These are phyloP conservation scores for Prionace glauca DNA, from an alignment of 2,797 vertebrate genomes.

Conservation along the genomic window DNA sequence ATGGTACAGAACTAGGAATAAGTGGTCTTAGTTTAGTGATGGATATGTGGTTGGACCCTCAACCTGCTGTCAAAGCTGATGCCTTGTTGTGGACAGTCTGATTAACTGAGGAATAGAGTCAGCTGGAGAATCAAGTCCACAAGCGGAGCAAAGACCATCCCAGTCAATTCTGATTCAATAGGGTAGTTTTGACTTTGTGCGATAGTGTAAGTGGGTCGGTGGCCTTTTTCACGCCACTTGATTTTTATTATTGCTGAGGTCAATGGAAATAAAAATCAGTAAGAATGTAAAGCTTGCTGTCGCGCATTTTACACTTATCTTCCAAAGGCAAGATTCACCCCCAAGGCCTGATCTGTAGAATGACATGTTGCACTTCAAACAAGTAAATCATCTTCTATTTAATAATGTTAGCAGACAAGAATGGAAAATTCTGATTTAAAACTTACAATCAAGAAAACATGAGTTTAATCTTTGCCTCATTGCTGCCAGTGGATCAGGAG, in stretches of 20 bases:
- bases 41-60: too few species aligned
- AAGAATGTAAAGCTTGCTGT: neutral
- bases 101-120: too few species aligned
- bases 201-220: neutral
- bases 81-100: too few species aligned
- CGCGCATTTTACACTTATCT: neutral
- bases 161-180: neutral
- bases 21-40: too few species aligned
- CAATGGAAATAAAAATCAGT: neutral
- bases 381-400: neutral
- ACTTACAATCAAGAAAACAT: neutral
- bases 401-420: neutral
- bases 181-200: neutral
- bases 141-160: neutral
- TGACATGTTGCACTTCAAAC: neutral
- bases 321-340: neutral
- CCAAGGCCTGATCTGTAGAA: neutral
- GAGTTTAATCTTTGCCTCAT: neutral
- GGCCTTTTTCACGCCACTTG: neutral
- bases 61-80: too few species aligned
- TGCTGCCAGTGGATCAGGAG: neutral
- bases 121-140: too few species aligned
- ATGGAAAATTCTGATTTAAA: neutral
- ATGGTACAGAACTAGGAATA: too few species aligned
- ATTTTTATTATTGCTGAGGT: neutral